These are phyloP conservation scores for Agonopterix subpropinquella DNA, from an alignment of 2,888 invertebrate genomes.

Conservation along the genomic window DNA sequence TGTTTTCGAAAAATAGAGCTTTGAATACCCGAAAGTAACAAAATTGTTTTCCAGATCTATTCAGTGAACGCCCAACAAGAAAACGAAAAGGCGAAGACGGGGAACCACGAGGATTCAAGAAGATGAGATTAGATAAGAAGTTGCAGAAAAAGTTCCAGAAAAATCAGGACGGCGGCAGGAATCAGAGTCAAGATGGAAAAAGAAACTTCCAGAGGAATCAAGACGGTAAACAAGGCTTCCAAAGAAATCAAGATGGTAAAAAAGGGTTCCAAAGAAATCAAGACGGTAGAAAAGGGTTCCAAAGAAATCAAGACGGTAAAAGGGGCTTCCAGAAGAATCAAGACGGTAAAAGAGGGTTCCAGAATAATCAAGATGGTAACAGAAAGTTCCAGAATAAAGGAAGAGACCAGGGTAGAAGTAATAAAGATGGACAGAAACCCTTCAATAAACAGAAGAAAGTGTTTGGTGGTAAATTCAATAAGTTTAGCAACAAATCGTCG, in stretches of 20 bases:
- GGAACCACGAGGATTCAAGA: constrained; percentile 57
- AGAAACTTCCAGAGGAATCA: constrained; percentile 25
- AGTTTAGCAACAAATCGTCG: constrained; percentile 24
- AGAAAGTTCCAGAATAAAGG: constrained; percentile 19
- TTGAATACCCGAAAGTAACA: too few relatives aligned
- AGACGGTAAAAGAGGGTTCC: constrained; percentile 12
- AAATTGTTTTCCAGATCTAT: constrained; percentile 42
- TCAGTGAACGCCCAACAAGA: constrained; percentile 37
- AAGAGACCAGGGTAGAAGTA: constrained; percentile 12
- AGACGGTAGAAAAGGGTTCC: constrained; percentile 24
- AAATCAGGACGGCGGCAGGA: constrained; percentile 18
- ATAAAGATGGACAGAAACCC: constrained; percentile 22
- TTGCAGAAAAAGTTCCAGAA: constrained; percentile 53
- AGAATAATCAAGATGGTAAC: constrained; percentile 17
- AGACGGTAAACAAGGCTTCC: constrained; percentile 17
- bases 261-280: constrained; percentile 14
- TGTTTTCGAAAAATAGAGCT: too few relatives aligned
- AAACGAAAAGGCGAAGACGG: constrained; percentile 54
- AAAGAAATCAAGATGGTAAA: constrained; percentile 24
- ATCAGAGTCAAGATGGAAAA: constrained; percentile 23
- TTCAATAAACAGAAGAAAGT: constrained; percentile 49
- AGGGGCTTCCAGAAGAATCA: constrained; percentile 22
- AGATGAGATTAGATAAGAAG: constrained; percentile 61
- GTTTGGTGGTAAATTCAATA: constrained; percentile 58
- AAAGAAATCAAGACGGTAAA: constrained; percentile 15